Evolutionary conservation across 1,140 invertebrate species (phyloP), one percentile per base, ranked within the genome.

Genomic region (Cydia fagiglandana): DNA sequence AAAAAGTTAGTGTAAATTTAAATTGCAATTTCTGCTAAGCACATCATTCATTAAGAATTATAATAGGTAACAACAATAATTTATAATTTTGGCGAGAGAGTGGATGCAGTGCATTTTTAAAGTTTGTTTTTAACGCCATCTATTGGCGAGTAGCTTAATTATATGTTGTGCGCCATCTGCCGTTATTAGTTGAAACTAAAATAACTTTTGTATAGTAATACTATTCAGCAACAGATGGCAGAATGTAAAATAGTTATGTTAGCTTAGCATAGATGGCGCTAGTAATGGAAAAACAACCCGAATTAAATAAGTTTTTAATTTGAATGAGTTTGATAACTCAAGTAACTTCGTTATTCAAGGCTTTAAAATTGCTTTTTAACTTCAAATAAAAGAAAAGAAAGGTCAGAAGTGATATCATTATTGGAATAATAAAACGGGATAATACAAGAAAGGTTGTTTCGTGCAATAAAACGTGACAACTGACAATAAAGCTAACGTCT

Each of bases 151-250:
- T 70, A 70, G 66, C 15, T 17, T n/a, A 0, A n/a, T 41, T 6
- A 45, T 45, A 74, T 64, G 47, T 75, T 61, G 6, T 64, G 20
- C 66, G 78, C 78, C 78, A 79, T 79, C 78, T 79, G 66, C 30
- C 38, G 64, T 4, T 13, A 30, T 15, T 61, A 75, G 1, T 24
- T 61, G 7, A 17, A 20, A 70, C 66, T 38, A 70, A 38, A 3
- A 41, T 7, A 34, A 17, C 15, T n/a, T 15, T n/a, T 41, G 6
- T 2, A 17, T 9, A 41, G 0, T 53, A 70, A 28, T 28, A 47
- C 78, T 80, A 80, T 73, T 83, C 56, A 41, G 66, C 76, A 75
- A 76, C 76, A 87, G 84, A 84, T 81, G 79, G 61, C 83, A 73
- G 15, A 2, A 9, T n/a, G 2, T 15, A 45, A 45, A 2, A 17